These are phyloP conservation scores for Gallinago media DNA, from an alignment of 2,113 vertebrate genomes.

Conservation along the genomic window DNA sequence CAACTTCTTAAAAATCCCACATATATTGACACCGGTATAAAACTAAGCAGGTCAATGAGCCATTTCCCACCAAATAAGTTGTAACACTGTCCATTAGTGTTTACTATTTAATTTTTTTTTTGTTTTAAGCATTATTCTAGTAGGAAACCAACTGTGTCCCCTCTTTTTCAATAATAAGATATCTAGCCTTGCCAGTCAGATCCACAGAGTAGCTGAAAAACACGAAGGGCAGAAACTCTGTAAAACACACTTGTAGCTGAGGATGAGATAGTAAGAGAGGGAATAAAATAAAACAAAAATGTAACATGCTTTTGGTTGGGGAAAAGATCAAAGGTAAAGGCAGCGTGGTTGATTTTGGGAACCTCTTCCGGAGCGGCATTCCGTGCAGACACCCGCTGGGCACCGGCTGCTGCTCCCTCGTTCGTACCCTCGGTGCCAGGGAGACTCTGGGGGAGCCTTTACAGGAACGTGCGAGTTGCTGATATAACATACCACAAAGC, in stretches of 20 bases:
- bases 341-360: conserved; percentile 34
- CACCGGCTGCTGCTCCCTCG: neutral
- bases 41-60: neutral
- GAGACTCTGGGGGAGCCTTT: neutral
- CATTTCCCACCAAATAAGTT: neutral
- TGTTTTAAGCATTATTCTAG: neutral
- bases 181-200: neutral
- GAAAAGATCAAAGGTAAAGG: conserved; percentile 52
- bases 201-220: neutral
- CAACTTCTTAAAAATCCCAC: conserved; percentile 29
- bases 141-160: neutral
- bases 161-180: neutral
- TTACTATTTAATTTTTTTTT: neutral
- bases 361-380: conserved; percentile 36
- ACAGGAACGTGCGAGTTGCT: neutral
- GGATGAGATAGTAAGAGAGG: neutral
- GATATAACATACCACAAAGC: neutral
- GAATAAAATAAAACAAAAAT: neutral
- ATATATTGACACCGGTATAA: neutral
- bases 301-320: neutral
- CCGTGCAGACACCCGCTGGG: conserved; percentile 37
- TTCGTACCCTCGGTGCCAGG: neutral
- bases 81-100: neutral
- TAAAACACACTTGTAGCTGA: neutral
- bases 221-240: neutral